Evolutionary conservation across 2,888 invertebrate species (phyloP).

Genomic region (Campaea margaritaria): DNA sequence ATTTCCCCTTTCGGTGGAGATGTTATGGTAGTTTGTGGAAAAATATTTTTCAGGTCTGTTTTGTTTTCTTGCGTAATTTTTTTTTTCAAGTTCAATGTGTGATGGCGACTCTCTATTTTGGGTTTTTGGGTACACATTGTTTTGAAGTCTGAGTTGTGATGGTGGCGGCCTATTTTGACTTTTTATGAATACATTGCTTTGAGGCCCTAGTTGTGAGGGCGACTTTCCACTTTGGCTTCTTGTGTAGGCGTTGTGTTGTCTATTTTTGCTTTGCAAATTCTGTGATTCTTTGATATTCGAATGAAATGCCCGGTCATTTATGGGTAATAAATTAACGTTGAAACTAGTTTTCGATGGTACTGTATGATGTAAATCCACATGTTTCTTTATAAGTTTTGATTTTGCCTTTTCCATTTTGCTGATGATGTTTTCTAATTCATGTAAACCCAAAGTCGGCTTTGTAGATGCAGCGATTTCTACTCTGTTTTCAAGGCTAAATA

Average conservation of each 20-base stretch:
- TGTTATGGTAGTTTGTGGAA: slow-evolving; percentile 3
- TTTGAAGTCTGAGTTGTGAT: neutral
- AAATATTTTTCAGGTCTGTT: neutral
- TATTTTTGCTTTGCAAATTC: slow-evolving; percentile 1
- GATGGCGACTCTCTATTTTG: too few species aligned
- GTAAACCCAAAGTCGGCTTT: slow-evolving; percentile 55
- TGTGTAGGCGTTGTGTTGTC: neutral
- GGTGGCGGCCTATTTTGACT: too few species aligned
- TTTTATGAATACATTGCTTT: too few species aligned
- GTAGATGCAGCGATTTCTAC: slow-evolving; percentile 63
- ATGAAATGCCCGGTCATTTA: slow-evolving; percentile 18
- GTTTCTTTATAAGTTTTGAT: slow-evolving; percentile 35
- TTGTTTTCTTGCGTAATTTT: neutral
- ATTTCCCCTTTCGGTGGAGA: neutral
- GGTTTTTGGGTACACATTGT: too few species aligned
- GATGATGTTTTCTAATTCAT: slow-evolving; percentile 72
- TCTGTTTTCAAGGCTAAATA: slow-evolving; percentile 70
- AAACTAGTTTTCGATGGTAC: slow-evolving; percentile 48
- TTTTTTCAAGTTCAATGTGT: neutral
- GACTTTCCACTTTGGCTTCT: neutral
- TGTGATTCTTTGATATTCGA: slow-evolving; percentile 13
- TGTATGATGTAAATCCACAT: slow-evolving; percentile 6
- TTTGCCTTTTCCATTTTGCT: slow-evolving; percentile 54
- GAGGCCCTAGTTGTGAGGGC: too few species aligned
- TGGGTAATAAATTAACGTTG: slow-evolving; percentile 63